Base-by-base conservation (phyloP, 2,888 invertebrate species). In the Zele albiditarsus region DNA sequence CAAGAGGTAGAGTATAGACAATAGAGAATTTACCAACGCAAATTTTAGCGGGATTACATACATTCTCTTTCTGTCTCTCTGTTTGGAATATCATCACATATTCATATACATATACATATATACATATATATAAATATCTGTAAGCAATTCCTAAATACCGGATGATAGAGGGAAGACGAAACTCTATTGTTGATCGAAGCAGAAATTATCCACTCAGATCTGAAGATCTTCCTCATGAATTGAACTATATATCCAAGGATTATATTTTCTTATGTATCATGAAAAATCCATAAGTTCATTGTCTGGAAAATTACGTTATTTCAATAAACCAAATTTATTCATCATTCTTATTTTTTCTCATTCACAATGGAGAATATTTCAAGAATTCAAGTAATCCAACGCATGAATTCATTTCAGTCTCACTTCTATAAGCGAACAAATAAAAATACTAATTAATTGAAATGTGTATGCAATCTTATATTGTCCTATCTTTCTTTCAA, bases 121-220 rank as follows among this genome's bases (percentile, higher is more conserved):
- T 38, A 38, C 12, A 6, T 12, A 38, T 38, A 6, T 12, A 38
- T 38, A 12, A 8, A 38, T 38, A 33, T 65, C 25, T 38, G 38
- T 38, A 25, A 67, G 27, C 28, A 14, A 67, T 67, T 67, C 28
- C 67, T 67, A 67, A 67, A 67, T 67, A 46, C 67, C 46, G 49
- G n/a, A 46, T 67, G 67, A 49, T 46, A 46, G 20, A 10, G 20
- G 20, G 38, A 8, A 65, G 42, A 46, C 46, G 28, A 67, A 67
- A 46, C 67, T 67, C 46, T 10, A 42, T 67, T 67, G 67, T 53
- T 20, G 20, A 53, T 53, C 20, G 53, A 53, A 53, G 53, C 20
- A 20, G 20, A 53, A 53, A 53, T 53, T 53, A 53, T 20, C 20
- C 53, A 8, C 8, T 10, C 53, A 23, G 4, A 53, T 53, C 20